Base-by-base conservation (phyloP, 2,888 invertebrate species). In the Gonocerus acuteangulatus region DNA sequence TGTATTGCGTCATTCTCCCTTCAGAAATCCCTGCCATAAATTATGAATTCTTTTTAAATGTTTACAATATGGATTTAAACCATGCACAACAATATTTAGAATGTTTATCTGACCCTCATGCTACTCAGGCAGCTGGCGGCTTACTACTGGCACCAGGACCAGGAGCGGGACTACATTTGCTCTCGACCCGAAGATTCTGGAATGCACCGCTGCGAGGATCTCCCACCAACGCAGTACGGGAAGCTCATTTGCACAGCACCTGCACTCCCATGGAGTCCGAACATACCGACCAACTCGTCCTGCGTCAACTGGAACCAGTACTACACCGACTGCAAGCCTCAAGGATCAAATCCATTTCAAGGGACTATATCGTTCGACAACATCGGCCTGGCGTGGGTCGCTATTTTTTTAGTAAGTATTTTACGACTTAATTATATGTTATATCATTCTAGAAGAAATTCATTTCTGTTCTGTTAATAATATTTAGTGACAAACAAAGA, bases 331-430 rank as follows among this genome's bases (percentile, higher is more conserved):
- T 99, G 99, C 77, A 85, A 86, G 65, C 87, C 94, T 66, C 86
- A 90, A 69, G 94, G 91, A 59, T 84, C 87, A 71, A 99, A 99
- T 79, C 99, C 99, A 13, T 99, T 97, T 76, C 93, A 94, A 77
- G 97, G 97, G 65, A 95, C 99, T 62, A 97, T 99, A 72, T 95
- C 95, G 42, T 99, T 99, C 76, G 99, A 99, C 78, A 99, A 99
- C 77, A 99, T 99, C 71, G 99, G 99, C 67, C 85, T 99, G 71
- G 99, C 99, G 21, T 99, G 99, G 97, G 96, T 99, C 67, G 97
- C 99, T 68, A 99, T 99, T 76, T 99, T 99, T 79, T 83, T 99
- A 82, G 97, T 96, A 79, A 87, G 85, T 81, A 42, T n/a, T n/a
- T n/a, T n/a, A n/a, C n/a, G n/a, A n/a, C n/a, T n/a, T n/a, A 0